Evolutionary conservation across 2,113 vertebrate genomes (phyloP).

Genomic region (Lampris incognitus): DNA sequence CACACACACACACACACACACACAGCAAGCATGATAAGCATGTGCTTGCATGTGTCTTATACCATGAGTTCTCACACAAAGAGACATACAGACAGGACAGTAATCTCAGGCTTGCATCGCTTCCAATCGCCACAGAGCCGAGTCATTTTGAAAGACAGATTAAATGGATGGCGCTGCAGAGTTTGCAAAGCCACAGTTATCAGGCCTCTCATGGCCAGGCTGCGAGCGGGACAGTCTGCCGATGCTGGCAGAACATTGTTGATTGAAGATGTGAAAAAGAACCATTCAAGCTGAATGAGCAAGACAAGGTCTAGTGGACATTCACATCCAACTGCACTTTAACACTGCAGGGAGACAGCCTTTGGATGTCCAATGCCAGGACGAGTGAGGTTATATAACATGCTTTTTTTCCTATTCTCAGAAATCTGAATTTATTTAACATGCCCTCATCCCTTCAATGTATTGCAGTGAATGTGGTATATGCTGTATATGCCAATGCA

Average conservation of each 20-base stretch:
- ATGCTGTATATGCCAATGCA: too few relatives aligned
- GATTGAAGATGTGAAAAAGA: conserved; percentile 58
- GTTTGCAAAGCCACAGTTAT: conserved; percentile 39
- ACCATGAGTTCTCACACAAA: too few relatives aligned
- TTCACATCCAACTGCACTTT: conserved; percentile 19
- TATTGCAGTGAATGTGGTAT: too few relatives aligned
- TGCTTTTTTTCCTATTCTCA: not conserved
- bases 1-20: not conserved
- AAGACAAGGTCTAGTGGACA: conserved; percentile 26
- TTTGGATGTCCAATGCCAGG: conserved; percentile 17
- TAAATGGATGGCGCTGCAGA: conserved; percentile 39
- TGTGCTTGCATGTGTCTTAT: too few relatives aligned
- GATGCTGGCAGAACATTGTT: conserved; percentile 48
- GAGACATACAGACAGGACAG: not conserved
- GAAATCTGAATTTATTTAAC: too few relatives aligned
- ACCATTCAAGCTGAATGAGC: conserved; percentile 46
- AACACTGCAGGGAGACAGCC: conserved; percentile 17
- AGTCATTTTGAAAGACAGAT: conserved; percentile 33
- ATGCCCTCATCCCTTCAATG: too few relatives aligned
- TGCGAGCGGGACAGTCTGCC: conserved; percentile 14
- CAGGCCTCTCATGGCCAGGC: conserved; percentile 37
- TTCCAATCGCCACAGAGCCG: conserved; percentile 1
- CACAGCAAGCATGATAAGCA: too few relatives aligned
- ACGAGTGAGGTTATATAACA: conserved; percentile 7
- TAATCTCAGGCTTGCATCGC: too few relatives aligned